Base-by-base conservation (phyloP, 2,113 vertebrate species). In the Phodopus roborovskii region DNA sequence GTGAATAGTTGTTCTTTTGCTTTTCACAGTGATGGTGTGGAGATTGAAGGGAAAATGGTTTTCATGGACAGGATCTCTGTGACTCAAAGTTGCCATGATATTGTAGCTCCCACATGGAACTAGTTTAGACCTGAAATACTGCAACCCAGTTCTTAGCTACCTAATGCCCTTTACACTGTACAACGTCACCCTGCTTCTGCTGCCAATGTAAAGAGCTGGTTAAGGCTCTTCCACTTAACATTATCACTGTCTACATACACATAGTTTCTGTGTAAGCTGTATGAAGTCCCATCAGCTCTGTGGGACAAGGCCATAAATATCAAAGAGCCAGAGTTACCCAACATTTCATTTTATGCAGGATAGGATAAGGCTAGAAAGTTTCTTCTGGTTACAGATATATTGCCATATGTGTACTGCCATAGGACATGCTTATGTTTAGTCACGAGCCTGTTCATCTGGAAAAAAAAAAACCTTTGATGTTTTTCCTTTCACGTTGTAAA, bases 81-180 rank as follows among this genome's bases (percentile, higher is more conserved):
- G 45, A 95, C 58, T 77, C 92, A 93, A 96, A 95, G 73, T 88
- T 82, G 36, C 85, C 90, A 36, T 77, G 66, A 64, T 3, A 13
- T 28, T 73, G 33, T 50, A 73, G 45, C 53, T 88, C 84, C 22
- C 81, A 66, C 2, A 7, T 82, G 36, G 45, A 95, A 56, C 77
- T 95, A 94, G 96, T 92, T 96, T 94, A 90, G 83, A 16, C 42
- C 45, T 82, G 56, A 95, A 94, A 86, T 94, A 88, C 39, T 91
- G 74, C 3, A 60, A 50, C 48, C 33, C 39, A 56, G 33, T 73
- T 48, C 81, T 94, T 92, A 92, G 75, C 66, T 92, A 73, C 48
- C 66, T 71, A 90, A 77, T 85, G 58, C 17, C 75, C 64, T 96
- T 93, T 48, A 73, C 15, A 48, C 48, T 75, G 66, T 75, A 86